Conservation (phyloP, 2,113 vertebrate genomes). For the Chelonoidis abingdonii region DNA sequence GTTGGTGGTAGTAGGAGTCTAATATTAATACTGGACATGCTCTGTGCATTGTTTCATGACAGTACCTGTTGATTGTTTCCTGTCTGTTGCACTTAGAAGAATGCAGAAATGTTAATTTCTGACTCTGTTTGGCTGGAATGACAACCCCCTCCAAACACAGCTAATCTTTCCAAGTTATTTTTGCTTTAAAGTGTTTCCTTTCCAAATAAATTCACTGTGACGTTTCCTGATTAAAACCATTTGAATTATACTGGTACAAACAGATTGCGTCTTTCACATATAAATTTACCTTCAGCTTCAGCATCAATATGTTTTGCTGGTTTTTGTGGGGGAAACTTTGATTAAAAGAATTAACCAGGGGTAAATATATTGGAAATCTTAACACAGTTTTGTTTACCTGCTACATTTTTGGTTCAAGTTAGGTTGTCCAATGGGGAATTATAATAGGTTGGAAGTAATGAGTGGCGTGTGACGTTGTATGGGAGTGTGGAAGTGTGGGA, state of each 20-base stretch:
- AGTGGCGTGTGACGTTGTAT: rapidly evolving
- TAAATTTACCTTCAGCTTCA: not conserved
- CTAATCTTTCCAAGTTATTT: slow-evolving; percentile 36
- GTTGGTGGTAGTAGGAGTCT: slow-evolving; percentile 20
- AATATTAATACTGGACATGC: slow-evolving; percentile 54
- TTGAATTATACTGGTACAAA: slow-evolving; percentile 27
- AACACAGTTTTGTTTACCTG: not conserved
- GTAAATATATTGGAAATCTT: not conserved
- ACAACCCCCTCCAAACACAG: not conserved
- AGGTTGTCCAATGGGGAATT: not conserved
- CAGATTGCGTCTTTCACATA: not conserved
- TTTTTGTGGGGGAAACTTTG: not conserved
- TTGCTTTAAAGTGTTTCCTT: slow-evolving; percentile 16
- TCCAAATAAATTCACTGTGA: slow-evolving; percentile 16
- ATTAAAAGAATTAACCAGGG: not conserved
- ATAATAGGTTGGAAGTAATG: rapidly evolving
- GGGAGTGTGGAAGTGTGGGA: rapidly evolving
- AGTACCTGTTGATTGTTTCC: slow-evolving; percentile 34
- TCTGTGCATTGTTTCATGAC: not conserved
- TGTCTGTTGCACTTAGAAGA: not conserved
- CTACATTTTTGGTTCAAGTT: rapidly evolving
- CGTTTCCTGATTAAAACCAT: slow-evolving; percentile 47
- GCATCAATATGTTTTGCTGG: not conserved
- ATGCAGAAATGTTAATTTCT: slow-evolving; percentile 29
- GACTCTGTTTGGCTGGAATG: not conserved